A percentile compares a stretch with the other conserved stretches of the same genome.
Evolutionary conservation across 2,888 invertebrate species (phyloP).

Genomic region (Acronicta leporina): DNA sequence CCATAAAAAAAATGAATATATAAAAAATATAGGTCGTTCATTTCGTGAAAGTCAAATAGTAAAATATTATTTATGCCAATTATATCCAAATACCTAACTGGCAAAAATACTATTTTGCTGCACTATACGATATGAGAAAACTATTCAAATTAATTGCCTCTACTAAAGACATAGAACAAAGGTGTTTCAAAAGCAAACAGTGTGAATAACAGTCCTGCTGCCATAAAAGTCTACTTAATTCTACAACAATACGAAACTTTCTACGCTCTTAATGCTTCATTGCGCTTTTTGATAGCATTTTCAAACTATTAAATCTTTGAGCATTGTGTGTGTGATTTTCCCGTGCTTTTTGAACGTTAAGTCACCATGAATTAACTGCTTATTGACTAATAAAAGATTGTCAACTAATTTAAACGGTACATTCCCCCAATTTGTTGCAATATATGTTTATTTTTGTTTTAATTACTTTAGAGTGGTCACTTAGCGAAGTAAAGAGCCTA

Average conservation of each 20-base stretch:
- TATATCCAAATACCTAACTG: no score
- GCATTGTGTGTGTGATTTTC: slow-evolving; percentile 17
- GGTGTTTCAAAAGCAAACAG: slow-evolving; percentile 14
- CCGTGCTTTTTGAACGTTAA: slow-evolving; percentile 37
- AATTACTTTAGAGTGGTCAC: slow-evolving; percentile 43
- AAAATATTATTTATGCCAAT: no score
- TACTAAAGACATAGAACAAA: slow-evolving; percentile 4
- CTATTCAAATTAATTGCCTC: no score
- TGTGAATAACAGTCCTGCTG: slow-evolving; percentile 6
- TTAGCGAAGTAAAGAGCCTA: slow-evolving; percentile 36
- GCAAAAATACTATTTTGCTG: no score
- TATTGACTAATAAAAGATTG: slow-evolving; percentile 28
- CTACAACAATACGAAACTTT: slow-evolving; percentile 36
- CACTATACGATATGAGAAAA: no score
- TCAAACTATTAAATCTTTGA: slow-evolving; percentile 36
- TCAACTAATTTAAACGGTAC: slow-evolving; percentile 37
- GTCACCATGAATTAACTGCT: slow-evolving; percentile 49
- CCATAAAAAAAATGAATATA: no score
- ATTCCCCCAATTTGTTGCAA: slow-evolving; percentile 50
- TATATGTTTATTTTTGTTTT: slow-evolving; percentile 43
- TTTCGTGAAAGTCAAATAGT: no score
- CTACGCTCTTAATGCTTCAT: slow-evolving; percentile 33
- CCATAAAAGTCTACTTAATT: slow-evolving; percentile 37
- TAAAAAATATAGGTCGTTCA: no score
- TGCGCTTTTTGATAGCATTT: slow-evolving; percentile 34